A percentile compares a stretch with the other conserved stretches of the same genome.
Conservation (phyloP, 2,888 invertebrate species). For the Brassicogethes aeneus region DNA sequence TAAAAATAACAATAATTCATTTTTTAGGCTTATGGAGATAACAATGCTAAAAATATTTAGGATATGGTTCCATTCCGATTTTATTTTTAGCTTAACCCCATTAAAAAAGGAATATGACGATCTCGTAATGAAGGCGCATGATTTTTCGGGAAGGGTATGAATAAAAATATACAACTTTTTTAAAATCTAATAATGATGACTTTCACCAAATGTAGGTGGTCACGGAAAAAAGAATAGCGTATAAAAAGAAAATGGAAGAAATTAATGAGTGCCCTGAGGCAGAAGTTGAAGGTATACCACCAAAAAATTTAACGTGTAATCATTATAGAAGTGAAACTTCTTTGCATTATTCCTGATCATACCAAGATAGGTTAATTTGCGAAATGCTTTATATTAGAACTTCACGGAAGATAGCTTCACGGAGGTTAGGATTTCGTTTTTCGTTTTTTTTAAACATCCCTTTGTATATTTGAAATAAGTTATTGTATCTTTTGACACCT, state of each 20-base stretch:
- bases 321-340: too few species aligned
- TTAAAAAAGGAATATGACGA: conserved; percentile 13
- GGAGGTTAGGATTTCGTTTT: too few species aligned
- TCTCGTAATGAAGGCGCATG: conserved; percentile 10
- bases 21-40: conserved; percentile 20
- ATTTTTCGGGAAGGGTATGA: conserved; percentile 17
- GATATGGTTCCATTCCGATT: conserved; percentile 20
- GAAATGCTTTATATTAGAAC: too few species aligned
- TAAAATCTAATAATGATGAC: not conserved
- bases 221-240: conserved; percentile 13
- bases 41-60: conserved; percentile 20
- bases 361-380: too few species aligned
- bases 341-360: too few species aligned
- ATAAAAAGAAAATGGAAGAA: conserved; percentile 10
- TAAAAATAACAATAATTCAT: too few species aligned
- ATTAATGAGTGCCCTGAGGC: not conserved
- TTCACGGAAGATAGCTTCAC: too few species aligned
- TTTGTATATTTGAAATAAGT: too few species aligned
- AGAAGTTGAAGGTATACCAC: conserved; percentile 22
- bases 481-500: too few species aligned
- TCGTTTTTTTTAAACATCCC: too few species aligned
- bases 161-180: not conserved
- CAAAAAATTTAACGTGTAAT: too few species aligned
- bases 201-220: conserved; percentile 20
- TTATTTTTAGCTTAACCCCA: conserved; percentile 14